Percentiles rank a stretch among this genome's conserved stretches.
Evolutionary conservation across 2,797 vertebrate genomes (phyloP).

Genomic region (Danionella dracula): DNA sequence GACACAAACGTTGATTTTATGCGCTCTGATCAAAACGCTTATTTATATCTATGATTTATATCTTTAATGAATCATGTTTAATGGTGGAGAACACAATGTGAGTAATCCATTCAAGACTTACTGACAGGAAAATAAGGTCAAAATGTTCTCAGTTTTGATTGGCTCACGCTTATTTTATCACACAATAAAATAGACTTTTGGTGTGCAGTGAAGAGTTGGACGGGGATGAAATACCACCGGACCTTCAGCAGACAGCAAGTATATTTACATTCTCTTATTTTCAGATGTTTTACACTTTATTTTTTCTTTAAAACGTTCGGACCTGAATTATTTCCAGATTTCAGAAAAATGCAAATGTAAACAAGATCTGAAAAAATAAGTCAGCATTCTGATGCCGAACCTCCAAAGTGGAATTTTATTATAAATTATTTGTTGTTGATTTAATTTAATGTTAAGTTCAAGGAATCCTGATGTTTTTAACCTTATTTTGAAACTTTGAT

Average conservation of each 20-base stretch:
- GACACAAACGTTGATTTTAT: too few species aligned
- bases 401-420: too few species aligned
- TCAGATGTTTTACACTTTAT: neutral
- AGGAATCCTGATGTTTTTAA: too few species aligned
- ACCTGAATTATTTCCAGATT: too few species aligned
- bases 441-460: too few species aligned
- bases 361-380: neutral
- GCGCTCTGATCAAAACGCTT: neutral
- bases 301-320: too few species aligned
- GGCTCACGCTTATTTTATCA: neutral
- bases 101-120: neutral
- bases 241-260: slow-evolving; percentile 8
- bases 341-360: too few species aligned
- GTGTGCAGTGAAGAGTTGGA: neutral
- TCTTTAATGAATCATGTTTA: neutral
- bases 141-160: neutral
- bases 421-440: too few species aligned
- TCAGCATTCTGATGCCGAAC: too few species aligned
- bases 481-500: too few species aligned
- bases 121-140: neutral
- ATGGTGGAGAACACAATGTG: neutral
- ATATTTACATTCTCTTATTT: neutral
- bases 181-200: neutral
- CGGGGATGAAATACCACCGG: neutral
- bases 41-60: neutral